Percentiles rank a stretch among this genome's conserved stretches.
phyloP scores from a whole-genome alignment of 2,113 vertebrate genomes.

The Scomber colias region DNA sequence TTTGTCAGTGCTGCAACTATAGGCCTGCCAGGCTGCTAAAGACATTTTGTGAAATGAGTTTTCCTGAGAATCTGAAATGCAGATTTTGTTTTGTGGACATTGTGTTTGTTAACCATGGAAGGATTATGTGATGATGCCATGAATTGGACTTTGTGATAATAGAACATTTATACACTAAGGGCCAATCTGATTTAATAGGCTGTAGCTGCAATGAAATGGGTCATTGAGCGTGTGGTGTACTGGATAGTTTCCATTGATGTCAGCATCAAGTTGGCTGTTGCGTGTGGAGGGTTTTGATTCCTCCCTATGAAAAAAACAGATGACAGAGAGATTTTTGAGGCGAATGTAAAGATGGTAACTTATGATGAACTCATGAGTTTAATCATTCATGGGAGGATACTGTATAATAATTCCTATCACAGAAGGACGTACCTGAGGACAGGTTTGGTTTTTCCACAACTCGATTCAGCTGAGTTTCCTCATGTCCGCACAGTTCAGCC shows the following conservation, averaged over 20 bases:
- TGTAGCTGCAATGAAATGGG: constrained; percentile 59
- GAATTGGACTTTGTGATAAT: constrained; percentile 59
- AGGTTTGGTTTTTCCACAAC: background rate
- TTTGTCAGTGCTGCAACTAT: constrained; percentile 11
- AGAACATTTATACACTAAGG: constrained; percentile 42
- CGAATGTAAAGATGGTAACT: constrained; percentile 6
- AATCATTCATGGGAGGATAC: background rate
- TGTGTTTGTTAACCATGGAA: constrained; percentile 54
- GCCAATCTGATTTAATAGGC: constrained; percentile 69
- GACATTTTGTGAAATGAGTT: constrained; percentile 45
- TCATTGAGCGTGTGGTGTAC: constrained; percentile 63
- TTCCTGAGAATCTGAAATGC: constrained; percentile 50
- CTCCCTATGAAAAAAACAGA: background rate
- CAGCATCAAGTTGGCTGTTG: constrained; percentile 46
- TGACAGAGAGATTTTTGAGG: constrained; percentile 13
- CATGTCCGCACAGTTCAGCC: constrained; percentile 29
- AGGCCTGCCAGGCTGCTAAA: constrained; percentile 40
- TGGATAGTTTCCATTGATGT: constrained; percentile 57
- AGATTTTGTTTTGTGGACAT: constrained; percentile 65
- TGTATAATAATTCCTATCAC: background rate
- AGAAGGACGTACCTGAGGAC: constrained; percentile 2
- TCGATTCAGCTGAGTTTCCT: constrained; percentile 3
- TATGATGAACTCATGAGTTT: background rate
- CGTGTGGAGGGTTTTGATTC: constrained; percentile 20
- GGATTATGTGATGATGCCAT: constrained; percentile 57